These are phyloP conservation scores for Probaryconus sp. DNA, from an alignment of 1,140 invertebrate species.

Conservation along the genomic window DNA sequence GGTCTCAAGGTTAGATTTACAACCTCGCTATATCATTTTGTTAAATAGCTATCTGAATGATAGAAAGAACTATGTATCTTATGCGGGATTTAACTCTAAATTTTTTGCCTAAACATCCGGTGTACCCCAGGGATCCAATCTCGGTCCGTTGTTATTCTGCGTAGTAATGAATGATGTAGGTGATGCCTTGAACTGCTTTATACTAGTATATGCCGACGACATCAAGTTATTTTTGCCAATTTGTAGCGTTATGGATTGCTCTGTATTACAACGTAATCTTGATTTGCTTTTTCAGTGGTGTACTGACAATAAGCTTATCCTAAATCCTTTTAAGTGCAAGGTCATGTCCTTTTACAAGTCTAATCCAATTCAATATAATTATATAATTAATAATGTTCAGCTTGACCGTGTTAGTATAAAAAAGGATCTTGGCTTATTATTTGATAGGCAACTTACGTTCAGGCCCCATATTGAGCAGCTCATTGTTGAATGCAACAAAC, in stretches of 20 bases:
- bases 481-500: too few relatives aligned
- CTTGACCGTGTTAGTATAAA: background rate
- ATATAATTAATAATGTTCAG: background rate
- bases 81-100: constrained; percentile 14
- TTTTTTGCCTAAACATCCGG: constrained; percentile 13
- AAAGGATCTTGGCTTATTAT: background rate
- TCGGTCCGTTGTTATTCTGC: constrained; percentile 27
- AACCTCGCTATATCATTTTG: constrained; percentile 8
- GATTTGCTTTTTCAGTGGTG: constrained; percentile 18
- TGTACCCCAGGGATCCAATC: constrained; percentile 39
- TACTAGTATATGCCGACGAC: constrained; percentile 42
- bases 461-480: background rate
- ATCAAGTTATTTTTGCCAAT: constrained; percentile 25
- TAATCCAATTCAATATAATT: background rate
- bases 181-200: background rate
- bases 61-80: constrained; percentile 23
- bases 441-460: background rate
- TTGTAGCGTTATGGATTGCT: background rate
- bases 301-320: background rate
- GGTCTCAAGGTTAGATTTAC: constrained; percentile 16
- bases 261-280: constrained; percentile 10
- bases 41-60: constrained; percentile 33
- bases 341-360: constrained; percentile 15
- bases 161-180: constrained; percentile 27
- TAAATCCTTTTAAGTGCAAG: constrained; percentile 30